Conservation (phyloP, 1,140 invertebrate species). For the Temnothorax curvispinosus region DNA sequence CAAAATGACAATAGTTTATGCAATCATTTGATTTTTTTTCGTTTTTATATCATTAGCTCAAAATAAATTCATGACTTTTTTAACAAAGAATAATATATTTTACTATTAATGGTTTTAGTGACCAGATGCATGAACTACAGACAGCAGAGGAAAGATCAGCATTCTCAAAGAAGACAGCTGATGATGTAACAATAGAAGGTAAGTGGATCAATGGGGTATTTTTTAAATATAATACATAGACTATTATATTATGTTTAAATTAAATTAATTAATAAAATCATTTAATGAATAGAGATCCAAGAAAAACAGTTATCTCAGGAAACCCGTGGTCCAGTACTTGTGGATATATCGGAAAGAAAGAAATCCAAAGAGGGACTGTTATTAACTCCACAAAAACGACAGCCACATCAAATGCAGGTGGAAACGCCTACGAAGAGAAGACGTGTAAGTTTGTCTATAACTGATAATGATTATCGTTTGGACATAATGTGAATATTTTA, state of each 20-base stretch:
- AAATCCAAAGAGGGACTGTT: background rate
- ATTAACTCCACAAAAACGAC: constrained; percentile 15
- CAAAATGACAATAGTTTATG: background rate
- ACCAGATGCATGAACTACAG: background rate
- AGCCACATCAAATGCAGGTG: background rate
- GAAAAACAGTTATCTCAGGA: background rate
- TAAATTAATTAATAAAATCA: background rate
- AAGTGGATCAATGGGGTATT: background rate
- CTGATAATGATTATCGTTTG: background rate
- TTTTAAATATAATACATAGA: background rate
- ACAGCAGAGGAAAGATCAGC: background rate
- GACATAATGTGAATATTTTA: background rate
- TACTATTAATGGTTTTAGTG: background rate
- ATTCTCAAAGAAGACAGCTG: background rate
- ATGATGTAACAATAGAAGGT: background rate
- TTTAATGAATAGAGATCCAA: background rate
- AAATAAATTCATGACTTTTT: background rate
- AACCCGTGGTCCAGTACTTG: background rate
- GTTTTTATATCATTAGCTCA: background rate
- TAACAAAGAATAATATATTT: background rate
- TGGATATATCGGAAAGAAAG: background rate
- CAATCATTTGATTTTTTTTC: background rate
- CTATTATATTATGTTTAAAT: constrained; percentile 1
- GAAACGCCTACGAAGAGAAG: constrained; percentile 7
- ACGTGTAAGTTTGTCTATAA: constrained; percentile 2